These are phyloP conservation scores for Temnothorax rugatulus DNA, from an alignment of 2,888 invertebrate genomes.

Conservation along the genomic window DNA sequence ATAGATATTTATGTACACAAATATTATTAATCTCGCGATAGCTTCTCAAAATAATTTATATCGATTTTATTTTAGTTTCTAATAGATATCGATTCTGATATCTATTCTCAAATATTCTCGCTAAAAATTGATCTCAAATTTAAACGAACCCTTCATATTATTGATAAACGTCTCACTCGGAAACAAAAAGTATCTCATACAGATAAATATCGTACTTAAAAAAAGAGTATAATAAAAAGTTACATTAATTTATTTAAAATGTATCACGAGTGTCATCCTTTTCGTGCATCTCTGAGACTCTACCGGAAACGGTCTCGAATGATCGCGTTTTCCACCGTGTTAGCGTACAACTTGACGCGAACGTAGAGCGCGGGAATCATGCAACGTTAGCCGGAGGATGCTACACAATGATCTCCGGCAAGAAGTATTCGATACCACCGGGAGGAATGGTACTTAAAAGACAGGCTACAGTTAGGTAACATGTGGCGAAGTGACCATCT, in stretches of 20 bases:
- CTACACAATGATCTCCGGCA: constrained; percentile 49
- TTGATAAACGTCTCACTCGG: background rate
- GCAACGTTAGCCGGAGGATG: constrained; percentile 41
- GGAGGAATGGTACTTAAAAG: constrained; percentile 69
- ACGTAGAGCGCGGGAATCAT: background rate
- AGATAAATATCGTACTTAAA: background rate
- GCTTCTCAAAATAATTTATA: background rate
- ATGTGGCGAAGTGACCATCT: constrained; percentile 80
- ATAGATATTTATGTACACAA: background rate
- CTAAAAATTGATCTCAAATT: background rate
- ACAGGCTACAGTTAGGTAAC: constrained; percentile 77
- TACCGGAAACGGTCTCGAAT: constrained; percentile 5
- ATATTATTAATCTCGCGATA: background rate
- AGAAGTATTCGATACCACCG: constrained; percentile 61
- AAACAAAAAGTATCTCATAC: background rate
- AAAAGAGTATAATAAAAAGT: background rate
- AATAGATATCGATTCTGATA: background rate
- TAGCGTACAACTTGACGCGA: background rate
- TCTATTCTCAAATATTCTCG: background rate
- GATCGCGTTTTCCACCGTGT: constrained; percentile 13
- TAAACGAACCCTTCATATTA: background rate
- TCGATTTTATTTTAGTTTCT: background rate
- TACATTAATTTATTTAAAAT: background rate
- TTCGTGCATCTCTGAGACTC: background rate
- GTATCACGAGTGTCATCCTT: background rate